Evolutionary conservation across 92 coral and sea anemone species (phyloP), one percentile per base, ranked within the genome.

Genomic region (Plumapathes pennacea): DNA sequence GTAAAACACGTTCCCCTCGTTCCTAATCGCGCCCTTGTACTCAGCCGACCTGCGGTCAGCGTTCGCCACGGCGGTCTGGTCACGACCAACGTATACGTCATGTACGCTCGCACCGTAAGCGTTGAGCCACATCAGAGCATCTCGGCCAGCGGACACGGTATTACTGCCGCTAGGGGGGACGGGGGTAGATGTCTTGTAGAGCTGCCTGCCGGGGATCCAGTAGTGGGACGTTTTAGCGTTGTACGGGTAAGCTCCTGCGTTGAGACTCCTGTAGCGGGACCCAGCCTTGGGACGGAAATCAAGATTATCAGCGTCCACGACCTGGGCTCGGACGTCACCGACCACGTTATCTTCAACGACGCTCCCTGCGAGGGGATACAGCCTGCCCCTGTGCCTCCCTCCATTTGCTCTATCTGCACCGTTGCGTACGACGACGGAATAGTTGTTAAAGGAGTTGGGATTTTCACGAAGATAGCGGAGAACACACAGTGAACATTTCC

Each of bases 91-190:
- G 50, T 68, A 74, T 20, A 85, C 77, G 38, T 56, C 67, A 45
- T 85, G 94, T 3, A 40, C 46, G 0, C 36, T 40, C 3, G 70
- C 88, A 10, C 80, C 83, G 40, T 66, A 78, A 19, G 88, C 88
- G 55, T 85, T 85, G 17, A 75, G 59, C 95, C 85, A 82, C 85
- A 81, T 82, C 13, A 86, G 15, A 25, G 74, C 89, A 42, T 81
- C 89, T 34, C 79, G 64, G 50, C 34, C 43, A 10, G 52, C n/a
- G n/a, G n/a, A n/a, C n/a, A 82, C 84, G 0, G 79, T 75, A 2
- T 18, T 40, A 28, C 84, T 76, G 13, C 67, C 63, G 55, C 76
- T 38, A 52, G 74, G 89, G 20, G 89, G 83, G 26, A 76, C 69
- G 18, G 86, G 82, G 9, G 69, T 78, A 46, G 74, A 57, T 2